Evolutionary conservation across 2,888 invertebrate species (phyloP).

Genomic region (Coenonympha arcania): DNA sequence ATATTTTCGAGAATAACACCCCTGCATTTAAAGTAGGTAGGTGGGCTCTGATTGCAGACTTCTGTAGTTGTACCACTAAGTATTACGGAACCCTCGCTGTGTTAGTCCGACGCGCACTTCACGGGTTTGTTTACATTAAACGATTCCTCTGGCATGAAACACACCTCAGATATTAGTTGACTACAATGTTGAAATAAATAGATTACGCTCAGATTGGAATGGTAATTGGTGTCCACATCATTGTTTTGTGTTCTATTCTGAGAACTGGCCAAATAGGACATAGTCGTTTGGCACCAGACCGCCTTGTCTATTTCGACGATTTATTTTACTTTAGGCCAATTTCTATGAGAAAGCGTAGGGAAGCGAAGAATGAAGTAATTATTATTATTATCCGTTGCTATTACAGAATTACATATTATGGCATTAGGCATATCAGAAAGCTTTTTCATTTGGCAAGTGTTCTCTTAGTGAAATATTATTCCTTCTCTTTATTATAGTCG

Average conservation of each 20-base stretch:
- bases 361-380: constrained; percentile 20
- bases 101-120: too few relatives aligned
- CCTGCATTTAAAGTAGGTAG: too few relatives aligned
- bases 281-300: constrained; percentile 30
- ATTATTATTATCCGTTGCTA: constrained; percentile 10
- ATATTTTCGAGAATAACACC: too few relatives aligned
- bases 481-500: neutral
- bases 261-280: constrained; percentile 33
- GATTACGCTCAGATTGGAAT: constrained; percentile 6
- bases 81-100: too few relatives aligned
- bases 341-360: constrained; percentile 26
- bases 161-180: neutral
- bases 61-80: too few relatives aligned
- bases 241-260: constrained; percentile 20
- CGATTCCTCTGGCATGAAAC: too few relatives aligned
- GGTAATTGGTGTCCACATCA: constrained; percentile 11
- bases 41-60: too few relatives aligned
- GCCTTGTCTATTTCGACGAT: constrained; percentile 24
- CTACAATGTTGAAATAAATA: constrained; percentile 1
- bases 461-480: too few relatives aligned
- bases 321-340: constrained; percentile 26
- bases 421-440: constrained; percentile 1
- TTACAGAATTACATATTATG: constrained; percentile 13
- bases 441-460: constrained; percentile 2
- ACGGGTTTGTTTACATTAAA: too few relatives aligned